Conservation (phyloP, 1,140 invertebrate genomes). For the honey bee (Apis mellifera) region DNA sequence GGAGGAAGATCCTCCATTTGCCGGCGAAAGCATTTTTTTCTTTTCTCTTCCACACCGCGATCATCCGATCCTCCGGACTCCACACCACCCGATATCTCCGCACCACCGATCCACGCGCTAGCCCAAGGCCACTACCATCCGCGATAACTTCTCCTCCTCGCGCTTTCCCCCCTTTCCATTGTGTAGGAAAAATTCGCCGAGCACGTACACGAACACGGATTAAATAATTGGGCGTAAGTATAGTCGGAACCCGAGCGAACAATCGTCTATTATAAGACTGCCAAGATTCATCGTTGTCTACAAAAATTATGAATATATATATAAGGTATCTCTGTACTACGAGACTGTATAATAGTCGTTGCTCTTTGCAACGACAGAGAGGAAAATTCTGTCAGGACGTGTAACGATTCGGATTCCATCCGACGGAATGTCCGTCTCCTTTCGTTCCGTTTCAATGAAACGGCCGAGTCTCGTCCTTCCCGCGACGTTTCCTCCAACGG, state of each 20-base stretch:
- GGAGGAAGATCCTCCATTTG: background rate
- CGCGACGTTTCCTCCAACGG: conserved; percentile 14
- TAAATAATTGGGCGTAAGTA: background rate
- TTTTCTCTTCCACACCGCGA: too few relatives aligned
- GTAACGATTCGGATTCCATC: too few relatives aligned
- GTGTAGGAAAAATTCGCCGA: background rate
- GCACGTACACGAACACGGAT: background rate
- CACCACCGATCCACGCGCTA: background rate
- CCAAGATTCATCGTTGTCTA: background rate
- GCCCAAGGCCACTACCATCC: background rate
- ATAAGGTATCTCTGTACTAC: too few relatives aligned
- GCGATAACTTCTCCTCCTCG: background rate
- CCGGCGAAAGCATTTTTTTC: background rate
- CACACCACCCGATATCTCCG: background rate
- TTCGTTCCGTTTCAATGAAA: conserved; percentile 25
- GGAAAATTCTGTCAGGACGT: too few relatives aligned
- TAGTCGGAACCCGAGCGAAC: background rate
- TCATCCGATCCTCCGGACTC: background rate
- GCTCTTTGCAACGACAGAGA: too few relatives aligned
- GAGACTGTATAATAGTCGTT: too few relatives aligned
- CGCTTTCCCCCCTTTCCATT: background rate
- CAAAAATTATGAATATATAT: too few relatives aligned
- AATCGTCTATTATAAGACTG: background rate
- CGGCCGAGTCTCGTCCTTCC: background rate
- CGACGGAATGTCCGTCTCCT: background rate